These are phyloP conservation scores for Dicyrtomina minuta DNA, from an alignment of 2,888 invertebrate genomes.

Conservation along the genomic window DNA sequence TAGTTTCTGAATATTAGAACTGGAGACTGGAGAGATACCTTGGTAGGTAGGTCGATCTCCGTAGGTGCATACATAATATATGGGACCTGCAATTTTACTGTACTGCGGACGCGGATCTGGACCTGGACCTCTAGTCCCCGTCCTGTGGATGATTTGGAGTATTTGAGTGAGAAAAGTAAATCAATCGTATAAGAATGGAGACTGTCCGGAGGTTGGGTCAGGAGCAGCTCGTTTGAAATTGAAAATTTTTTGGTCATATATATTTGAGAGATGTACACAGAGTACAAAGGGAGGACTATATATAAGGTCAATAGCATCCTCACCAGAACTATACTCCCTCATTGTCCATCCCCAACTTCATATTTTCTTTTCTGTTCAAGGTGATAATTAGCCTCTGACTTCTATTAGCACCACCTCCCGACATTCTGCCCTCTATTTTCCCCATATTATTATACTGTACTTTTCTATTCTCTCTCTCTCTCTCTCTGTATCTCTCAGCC, in stretches of 20 bases:
- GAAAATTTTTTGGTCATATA: conserved; percentile 18
- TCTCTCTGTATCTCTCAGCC: no score
- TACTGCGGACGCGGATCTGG: no score
- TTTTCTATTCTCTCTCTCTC: neutral
- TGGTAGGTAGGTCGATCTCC: no score
- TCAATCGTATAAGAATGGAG: neutral
- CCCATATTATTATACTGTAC: no score
- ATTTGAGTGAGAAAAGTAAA: neutral
- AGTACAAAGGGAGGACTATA: neutral
- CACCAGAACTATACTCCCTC: neutral
- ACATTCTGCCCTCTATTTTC: neutral
- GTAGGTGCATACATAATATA: no score
- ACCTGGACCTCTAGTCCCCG: no score
- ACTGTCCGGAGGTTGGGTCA: conserved; percentile 16
- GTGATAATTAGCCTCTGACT: conserved; percentile 31
- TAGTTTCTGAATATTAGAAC: no score
- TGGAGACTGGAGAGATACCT: no score
- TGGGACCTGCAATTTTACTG: no score
- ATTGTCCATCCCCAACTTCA: conserved; percentile 7
- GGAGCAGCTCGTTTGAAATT: no score
- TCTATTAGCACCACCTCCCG: conserved; percentile 29
- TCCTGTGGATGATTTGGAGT: neutral
- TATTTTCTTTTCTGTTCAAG: conserved; percentile 21
- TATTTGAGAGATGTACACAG: neutral
- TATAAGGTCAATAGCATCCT: conserved; percentile 16